A percentile compares a stretch with the other conserved stretches of the same genome.
These are phyloP conservation scores for Numenius phaeopus DNA, from an alignment of 2,797 vertebrate species.

Conservation along the genomic window DNA sequence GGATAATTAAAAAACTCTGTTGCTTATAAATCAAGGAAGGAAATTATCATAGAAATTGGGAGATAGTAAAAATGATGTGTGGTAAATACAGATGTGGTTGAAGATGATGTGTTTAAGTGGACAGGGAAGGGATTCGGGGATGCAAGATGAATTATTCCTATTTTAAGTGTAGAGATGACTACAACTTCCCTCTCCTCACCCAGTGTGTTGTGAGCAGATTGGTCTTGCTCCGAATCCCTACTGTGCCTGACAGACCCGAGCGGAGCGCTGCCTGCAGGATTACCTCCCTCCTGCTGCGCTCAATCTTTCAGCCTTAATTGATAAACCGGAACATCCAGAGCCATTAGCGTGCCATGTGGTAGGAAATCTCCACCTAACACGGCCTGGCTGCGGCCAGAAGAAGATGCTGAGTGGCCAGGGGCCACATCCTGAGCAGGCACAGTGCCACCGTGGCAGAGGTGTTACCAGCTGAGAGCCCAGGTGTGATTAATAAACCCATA, in stretches of 20 bases:
- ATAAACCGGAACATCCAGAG: neutral
- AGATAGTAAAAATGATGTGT: neutral
- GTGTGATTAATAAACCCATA: neutral
- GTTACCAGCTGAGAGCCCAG: accelerated
- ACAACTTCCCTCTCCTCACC: neutral
- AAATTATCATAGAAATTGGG: conserved; percentile 66
- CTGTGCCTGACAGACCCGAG: neutral
- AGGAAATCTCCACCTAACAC: neutral
- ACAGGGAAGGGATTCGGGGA: neutral
- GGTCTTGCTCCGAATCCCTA: neutral
- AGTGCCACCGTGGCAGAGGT: neutral
- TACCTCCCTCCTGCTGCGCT: neutral
- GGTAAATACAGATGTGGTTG: conserved; percentile 38
- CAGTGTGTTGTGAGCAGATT: neutral
- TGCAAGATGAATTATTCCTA: neutral
- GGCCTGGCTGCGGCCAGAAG: neutral
- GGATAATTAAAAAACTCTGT: conserved; percentile 59
- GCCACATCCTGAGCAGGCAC: neutral
- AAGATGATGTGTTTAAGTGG: neutral
- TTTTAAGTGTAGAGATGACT: neutral
- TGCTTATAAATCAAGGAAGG: conserved; percentile 51
- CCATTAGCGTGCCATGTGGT: neutral
- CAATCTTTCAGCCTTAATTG: neutral
- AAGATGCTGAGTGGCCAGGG: neutral
- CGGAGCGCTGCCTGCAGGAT: neutral